Conservation (phyloP, 2,797 vertebrate genomes). For the Gastrophryne carolinensis region DNA sequence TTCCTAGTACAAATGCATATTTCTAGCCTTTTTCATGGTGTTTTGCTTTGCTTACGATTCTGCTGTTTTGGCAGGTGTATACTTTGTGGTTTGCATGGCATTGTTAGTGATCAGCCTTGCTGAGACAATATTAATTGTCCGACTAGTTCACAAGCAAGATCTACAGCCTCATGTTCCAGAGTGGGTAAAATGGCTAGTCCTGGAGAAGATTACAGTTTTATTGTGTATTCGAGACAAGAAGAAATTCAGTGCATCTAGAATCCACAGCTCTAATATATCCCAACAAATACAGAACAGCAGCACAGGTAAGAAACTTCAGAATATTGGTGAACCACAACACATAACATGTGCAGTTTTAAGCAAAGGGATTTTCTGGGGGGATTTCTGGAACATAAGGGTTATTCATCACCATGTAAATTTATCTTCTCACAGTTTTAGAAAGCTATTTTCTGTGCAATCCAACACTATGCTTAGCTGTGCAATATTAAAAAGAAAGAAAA, state of each 20-base stretch:
- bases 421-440: no score
- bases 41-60: no score
- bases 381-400: no score
- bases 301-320: constrained; percentile 72
- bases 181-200: constrained; percentile 83
- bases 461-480: no score
- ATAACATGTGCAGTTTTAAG: no score
- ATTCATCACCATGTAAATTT: no score
- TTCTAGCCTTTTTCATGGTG: no score
- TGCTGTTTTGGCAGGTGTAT: constrained; percentile 74
- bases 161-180: constrained; percentile 85
- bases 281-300: constrained; percentile 73
- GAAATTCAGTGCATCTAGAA: constrained; percentile 64
- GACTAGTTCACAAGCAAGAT: constrained; percentile 93
- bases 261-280: constrained; percentile 62
- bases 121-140: constrained; percentile 91
- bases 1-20: no score
- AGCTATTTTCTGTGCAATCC: no score
- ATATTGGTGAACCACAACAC: no score
- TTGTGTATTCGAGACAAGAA: constrained; percentile 81
- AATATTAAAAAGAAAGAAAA: no score
- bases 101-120: constrained; percentile 92
- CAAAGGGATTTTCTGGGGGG: no score
- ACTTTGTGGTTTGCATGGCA: constrained; percentile 98
- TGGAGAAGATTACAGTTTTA: constrained; percentile 77